A percentile compares a stretch with the other conserved stretches of the same genome.
phyloP scores from a whole-genome alignment of 2,888 invertebrate species.

The Lagria hirta region DNA sequence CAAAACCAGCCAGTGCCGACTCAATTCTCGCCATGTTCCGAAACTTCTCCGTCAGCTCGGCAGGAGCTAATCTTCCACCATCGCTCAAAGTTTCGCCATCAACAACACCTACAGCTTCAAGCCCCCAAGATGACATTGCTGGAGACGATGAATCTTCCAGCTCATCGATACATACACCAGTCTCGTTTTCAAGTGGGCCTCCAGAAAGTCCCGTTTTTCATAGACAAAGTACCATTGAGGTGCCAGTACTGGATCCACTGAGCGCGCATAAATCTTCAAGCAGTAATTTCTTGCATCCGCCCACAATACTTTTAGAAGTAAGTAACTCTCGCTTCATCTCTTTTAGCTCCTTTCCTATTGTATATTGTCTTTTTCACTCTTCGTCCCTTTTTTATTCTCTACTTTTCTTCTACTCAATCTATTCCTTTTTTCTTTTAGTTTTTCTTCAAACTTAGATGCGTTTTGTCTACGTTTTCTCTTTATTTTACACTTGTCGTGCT shows the following conservation, averaged over 20 bases:
- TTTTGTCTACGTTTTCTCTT: no score
- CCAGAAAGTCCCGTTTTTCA: constrained; percentile 64
- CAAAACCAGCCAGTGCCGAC: constrained; percentile 76
- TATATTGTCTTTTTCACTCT: no score
- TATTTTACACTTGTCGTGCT: no score
- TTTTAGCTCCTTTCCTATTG: no score
- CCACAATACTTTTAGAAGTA: constrained; percentile 76
- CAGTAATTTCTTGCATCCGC: constrained; percentile 69
- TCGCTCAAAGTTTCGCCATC: constrained; percentile 67
- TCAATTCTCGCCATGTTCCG: constrained; percentile 78
- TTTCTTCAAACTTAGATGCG: no score
- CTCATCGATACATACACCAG: constrained; percentile 64
- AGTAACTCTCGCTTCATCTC: no score
- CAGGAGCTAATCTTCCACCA: constrained; percentile 61
- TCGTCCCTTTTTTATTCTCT: no score
- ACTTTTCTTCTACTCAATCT: no score
- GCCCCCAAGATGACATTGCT: constrained; percentile 71
- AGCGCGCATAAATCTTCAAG: constrained; percentile 64
- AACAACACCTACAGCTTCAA: constrained; percentile 73
- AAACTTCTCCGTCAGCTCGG: constrained; percentile 68
- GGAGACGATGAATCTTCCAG: constrained; percentile 73
- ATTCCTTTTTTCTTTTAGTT: no score
- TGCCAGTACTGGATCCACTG: constrained; percentile 67
- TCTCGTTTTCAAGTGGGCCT: constrained; percentile 61
- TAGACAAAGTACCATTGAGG: constrained; percentile 56